These are phyloP conservation scores for Cottoperca gobio DNA, from an alignment of 2,797 vertebrate species.

Conservation along the genomic window DNA sequence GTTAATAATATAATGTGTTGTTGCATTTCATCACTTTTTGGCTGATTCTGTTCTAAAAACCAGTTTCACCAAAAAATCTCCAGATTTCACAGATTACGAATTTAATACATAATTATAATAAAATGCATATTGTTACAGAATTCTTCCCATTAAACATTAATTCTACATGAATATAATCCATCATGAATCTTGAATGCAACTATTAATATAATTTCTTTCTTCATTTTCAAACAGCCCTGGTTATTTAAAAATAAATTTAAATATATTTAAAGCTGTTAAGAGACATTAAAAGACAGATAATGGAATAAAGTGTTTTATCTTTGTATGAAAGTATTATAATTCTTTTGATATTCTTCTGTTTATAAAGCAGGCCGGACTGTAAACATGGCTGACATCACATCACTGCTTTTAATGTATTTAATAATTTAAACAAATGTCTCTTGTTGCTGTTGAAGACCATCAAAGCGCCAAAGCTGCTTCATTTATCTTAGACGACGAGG, in stretches of 20 bases:
- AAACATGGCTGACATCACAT: too few species aligned
- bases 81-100: background rate
- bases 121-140: background rate
- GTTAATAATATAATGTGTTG: background rate
- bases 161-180: background rate
- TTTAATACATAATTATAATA: background rate
- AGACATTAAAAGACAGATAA: background rate
- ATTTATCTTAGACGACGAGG: background rate
- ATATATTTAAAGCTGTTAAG: background rate
- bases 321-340: background rate
- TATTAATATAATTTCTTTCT: background rate
- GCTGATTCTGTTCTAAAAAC: background rate
- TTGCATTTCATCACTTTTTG: background rate
- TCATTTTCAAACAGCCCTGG: background rate
- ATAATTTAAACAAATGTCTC: background rate
- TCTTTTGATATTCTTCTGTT: background rate
- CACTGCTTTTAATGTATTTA: too few species aligned
- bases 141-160: background rate
- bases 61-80: background rate
- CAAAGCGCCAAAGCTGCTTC: background rate
- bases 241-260: background rate
- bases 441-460: background rate
- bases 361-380: background rate
- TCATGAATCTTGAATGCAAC: background rate
- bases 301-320: background rate